These are phyloP conservation scores for Myrmecophaga tridactyla DNA, from an alignment of 2,113 vertebrate species.

Conservation along the genomic window DNA sequence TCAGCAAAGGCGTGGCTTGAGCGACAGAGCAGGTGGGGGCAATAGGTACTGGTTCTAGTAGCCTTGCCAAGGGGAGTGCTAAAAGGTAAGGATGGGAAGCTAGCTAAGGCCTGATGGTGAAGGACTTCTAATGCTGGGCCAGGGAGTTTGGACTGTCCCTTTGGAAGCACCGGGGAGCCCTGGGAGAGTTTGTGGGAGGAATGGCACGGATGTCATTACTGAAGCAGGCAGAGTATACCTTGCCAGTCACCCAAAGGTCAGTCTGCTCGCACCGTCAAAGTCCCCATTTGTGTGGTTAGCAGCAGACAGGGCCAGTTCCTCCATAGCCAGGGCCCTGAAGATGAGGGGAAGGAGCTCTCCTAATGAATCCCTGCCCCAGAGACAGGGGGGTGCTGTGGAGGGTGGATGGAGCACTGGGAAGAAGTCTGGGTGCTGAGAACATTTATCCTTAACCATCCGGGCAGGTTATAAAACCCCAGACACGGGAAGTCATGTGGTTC, in stretches of 20 bases:
- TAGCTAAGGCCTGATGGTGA: not conserved
- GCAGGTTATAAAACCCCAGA: not conserved
- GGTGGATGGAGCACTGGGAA: not conserved
- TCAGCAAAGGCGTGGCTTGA: not conserved
- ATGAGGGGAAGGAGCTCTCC: not conserved
- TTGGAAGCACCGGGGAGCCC: not conserved
- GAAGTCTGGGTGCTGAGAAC: not conserved
- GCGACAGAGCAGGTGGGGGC: not conserved
- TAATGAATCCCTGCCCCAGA: not conserved
- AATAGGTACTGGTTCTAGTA: not conserved
- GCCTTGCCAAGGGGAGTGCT: not conserved
- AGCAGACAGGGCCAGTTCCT: not conserved
- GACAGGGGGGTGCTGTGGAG: rapidly evolving
- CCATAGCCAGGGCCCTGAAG: not conserved
- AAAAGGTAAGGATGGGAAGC: not conserved
- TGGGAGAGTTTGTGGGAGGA: not conserved
- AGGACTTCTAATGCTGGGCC: not conserved
- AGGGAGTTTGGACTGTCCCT: not conserved
- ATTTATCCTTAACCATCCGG: not conserved
- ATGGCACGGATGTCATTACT: not conserved
- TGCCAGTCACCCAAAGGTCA: not conserved
- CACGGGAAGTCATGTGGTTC: not conserved
- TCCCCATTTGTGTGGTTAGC: not conserved
- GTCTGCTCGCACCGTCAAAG: not conserved
- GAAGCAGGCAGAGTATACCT: not conserved